Evolutionary conservation across 2,797 vertebrate species (phyloP).

Genomic region (Thaleichthys pacificus): DNA sequence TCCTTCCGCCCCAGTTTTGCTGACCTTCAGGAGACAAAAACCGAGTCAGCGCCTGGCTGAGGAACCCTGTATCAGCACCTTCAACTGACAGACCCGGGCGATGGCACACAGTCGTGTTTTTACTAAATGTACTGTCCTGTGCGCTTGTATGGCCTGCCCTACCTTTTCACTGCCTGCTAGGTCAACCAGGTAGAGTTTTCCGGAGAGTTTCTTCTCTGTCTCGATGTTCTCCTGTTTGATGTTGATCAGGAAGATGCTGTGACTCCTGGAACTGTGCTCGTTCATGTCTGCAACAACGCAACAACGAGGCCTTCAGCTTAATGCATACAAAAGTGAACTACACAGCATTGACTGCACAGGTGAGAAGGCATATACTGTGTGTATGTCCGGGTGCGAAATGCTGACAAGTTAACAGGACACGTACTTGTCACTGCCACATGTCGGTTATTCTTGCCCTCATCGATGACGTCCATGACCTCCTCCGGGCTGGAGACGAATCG

Average conservation of each 20-base stretch:
- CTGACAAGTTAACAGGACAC: constrained; percentile 37
- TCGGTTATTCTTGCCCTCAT: constrained; percentile 90
- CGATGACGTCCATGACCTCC: constrained; percentile 94
- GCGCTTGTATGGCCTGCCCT: background rate
- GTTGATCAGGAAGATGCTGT: constrained; percentile 95
- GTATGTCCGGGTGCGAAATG: background rate
- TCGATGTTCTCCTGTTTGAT: constrained; percentile 95
- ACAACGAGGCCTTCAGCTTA: no score
- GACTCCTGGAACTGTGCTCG: constrained; percentile 94
- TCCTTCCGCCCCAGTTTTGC: constrained; percentile 93
- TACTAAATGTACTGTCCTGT: background rate
- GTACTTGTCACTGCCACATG: constrained; percentile 92
- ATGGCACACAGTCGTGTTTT: no score
- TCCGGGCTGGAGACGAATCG: constrained; percentile 92
- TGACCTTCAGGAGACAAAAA: constrained; percentile 77
- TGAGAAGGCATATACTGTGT: background rate
- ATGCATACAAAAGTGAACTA: background rate
- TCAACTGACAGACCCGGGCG: no score
- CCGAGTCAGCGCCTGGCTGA: background rate
- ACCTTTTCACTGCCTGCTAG: constrained; percentile 95
- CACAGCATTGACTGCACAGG: no score
- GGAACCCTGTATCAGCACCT: background rate
- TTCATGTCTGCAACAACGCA: constrained; percentile 84
- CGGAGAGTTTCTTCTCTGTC: constrained; percentile 90
- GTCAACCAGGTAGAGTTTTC: constrained; percentile 93